Percentiles rank a stretch among this genome's conserved stretches.
Evolutionary conservation across 2,888 invertebrate genomes (phyloP).

Genomic region (Macrosoma leucophasiata): DNA sequence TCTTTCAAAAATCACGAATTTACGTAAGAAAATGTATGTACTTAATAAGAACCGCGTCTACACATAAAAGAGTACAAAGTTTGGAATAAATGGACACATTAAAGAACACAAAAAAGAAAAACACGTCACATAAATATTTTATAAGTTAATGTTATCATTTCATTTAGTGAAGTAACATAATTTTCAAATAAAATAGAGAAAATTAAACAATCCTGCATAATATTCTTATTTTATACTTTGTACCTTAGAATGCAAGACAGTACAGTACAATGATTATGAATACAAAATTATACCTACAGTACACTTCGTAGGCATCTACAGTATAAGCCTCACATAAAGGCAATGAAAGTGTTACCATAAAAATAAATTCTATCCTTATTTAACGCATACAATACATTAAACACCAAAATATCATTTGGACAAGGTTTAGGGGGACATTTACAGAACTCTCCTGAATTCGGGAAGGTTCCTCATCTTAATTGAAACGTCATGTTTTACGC

Average conservation of each 20-base stretch:
- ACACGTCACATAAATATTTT: constrained; percentile 45
- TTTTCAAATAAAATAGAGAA: too few relatives aligned
- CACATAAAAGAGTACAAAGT: too few relatives aligned
- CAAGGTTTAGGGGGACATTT: constrained; percentile 38
- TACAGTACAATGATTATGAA: constrained; percentile 39
- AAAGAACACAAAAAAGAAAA: constrained; percentile 21
- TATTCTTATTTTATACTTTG: constrained; percentile 47
- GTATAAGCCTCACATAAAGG: constrained; percentile 15
- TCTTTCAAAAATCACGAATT: constrained; percentile 33
- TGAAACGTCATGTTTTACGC: constrained; percentile 53
- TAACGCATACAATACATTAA: constrained; percentile 39
- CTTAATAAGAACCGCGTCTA: too few relatives aligned
- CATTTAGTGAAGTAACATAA: background rate
- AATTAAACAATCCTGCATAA: too few relatives aligned
- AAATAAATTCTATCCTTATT: constrained; percentile 52
- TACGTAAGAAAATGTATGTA: too few relatives aligned
- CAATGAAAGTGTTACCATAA: constrained; percentile 34
- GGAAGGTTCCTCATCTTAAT: constrained; percentile 30
- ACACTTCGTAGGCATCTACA: constrained; percentile 12
- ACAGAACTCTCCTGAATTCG: constrained; percentile 42
- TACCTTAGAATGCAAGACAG: constrained; percentile 58
- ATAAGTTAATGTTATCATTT: constrained; percentile 8
- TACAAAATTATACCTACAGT: constrained; percentile 32
- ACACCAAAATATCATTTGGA: constrained; percentile 21
- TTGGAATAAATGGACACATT: constrained; percentile 21